Evolutionary conservation across 35 echinoderm and acorn worm species (phyloP), one percentile per base, ranked within the genome.

Genomic region (Amphiura filiformis): DNA sequence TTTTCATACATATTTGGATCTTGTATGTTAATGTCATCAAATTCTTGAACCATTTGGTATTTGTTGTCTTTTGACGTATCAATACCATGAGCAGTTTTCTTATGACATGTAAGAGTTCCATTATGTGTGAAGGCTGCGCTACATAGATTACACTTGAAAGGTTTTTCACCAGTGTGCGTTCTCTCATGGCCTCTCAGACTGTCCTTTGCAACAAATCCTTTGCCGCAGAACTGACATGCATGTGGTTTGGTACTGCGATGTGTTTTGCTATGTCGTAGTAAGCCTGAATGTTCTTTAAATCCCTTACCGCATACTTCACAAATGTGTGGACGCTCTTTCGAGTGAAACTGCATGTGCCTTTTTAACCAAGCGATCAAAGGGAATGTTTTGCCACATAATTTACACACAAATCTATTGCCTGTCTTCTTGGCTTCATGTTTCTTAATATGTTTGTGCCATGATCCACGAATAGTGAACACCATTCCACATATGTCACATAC

Each of bases 61-160:
- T 77, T 87, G 28, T n/a, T 12, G 39, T 76, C 44, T 52, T 52
- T 52, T 20, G 7, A 52, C 44, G n/a, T 52, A 20, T 52, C 44
- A 7, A 52, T 20, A 20, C 44, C 44, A 52, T 52, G 44, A 7
- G 20, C 20, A 7, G 78, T 35, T 26, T 47, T 40, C n/a, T 47
- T 4, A 47, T 83, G 81, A 26, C 20, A 33, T 32, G 38, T 83
- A 20, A 83, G 15, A 52, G 20, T 39, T 28, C 38, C 52, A 26
- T 31, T 47, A 26, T 83, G 81, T 39, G 38, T 47, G 31, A 83
- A 83, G 38, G 81, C 81, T 30, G n/a, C 52, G 38, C n/a, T n/a
- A n/a, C n/a, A n/a, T n/a, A n/a, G n/a, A n/a, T n/a, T n/a, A n/a
- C n/a, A n/a, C n/a, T n/a, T n/a, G n/a, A n/a, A n/a, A n/a, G n/a